Percentiles rank a stretch among this genome's conserved stretches.
Evolutionary conservation across 2,113 vertebrate species (phyloP).

Genomic region (Cyanoliseus patagonus): DNA sequence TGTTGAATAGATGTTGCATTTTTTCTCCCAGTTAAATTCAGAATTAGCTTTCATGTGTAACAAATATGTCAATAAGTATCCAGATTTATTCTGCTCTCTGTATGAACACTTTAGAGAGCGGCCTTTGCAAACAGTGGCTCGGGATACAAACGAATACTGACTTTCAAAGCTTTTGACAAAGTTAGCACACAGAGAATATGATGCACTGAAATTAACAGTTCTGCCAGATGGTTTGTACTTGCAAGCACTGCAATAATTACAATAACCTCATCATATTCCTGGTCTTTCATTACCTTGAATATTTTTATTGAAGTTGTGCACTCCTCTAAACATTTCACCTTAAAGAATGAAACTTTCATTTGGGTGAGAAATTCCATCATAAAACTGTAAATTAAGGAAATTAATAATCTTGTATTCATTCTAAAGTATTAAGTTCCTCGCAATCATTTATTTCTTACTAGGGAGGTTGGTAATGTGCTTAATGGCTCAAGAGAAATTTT

Average conservation of each 20-base stretch:
- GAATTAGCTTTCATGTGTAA: constrained; percentile 14
- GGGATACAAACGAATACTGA: constrained; percentile 55
- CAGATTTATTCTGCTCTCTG: neutral
- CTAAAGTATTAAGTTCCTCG: neutral
- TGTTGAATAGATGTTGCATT: neutral
- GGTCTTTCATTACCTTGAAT: constrained; percentile 61
- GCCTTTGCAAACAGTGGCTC: constrained; percentile 52
- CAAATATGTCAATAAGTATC: constrained; percentile 44
- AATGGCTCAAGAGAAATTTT: neutral
- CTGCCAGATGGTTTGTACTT: constrained; percentile 69
- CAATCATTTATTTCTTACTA: neutral
- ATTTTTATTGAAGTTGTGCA: constrained; percentile 63
- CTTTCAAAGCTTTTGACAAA: constrained; percentile 64
- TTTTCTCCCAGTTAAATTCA: constrained; percentile 22
- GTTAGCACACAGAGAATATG: constrained; percentile 27
- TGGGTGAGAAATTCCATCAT: constrained; percentile 28
- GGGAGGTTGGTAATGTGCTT: neutral
- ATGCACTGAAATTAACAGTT: constrained; percentile 55
- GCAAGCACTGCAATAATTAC: constrained; percentile 64
- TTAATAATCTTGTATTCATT: constrained; percentile 37
- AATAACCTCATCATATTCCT: constrained; percentile 49
- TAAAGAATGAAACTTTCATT: constrained; percentile 30
- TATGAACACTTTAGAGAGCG: constrained; percentile 39
- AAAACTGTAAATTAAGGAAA: constrained; percentile 49
- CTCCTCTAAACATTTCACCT: constrained; percentile 36